These are phyloP conservation scores for Nautilus pompilius DNA, from an alignment of 1,140 invertebrate genomes.

Conservation along the genomic window DNA sequence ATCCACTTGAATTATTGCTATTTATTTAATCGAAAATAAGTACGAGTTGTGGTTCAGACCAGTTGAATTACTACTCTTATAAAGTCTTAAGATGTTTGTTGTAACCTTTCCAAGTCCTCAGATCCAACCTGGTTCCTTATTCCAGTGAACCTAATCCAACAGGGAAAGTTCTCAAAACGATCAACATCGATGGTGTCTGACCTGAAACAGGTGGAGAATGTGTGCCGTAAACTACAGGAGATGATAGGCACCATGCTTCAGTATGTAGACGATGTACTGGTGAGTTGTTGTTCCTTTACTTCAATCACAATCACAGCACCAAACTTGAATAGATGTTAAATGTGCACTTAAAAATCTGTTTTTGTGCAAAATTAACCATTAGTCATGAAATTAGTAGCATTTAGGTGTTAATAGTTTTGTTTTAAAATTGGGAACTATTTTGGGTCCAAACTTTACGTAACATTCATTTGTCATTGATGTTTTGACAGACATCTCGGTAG, in stretches of 20 bases:
- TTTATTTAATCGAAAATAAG: too few species aligned
- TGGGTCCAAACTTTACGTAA: background rate
- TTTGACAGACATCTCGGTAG: background rate
- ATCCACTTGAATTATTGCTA: background rate
- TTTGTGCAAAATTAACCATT: background rate
- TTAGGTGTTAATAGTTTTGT: background rate
- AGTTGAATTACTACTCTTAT: background rate
- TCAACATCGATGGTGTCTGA: constrained; percentile 78
- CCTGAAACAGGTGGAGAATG: constrained; percentile 80
- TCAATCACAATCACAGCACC: background rate
- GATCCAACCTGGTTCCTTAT: constrained; percentile 11
- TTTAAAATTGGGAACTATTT: background rate
- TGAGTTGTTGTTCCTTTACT: constrained; percentile 23
- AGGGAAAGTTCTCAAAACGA: constrained; percentile 52
- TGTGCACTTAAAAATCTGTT: background rate
- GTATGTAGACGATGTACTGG: constrained; percentile 78
- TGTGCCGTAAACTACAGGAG: constrained; percentile 70
- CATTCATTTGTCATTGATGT: background rate
- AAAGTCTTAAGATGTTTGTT: background rate
- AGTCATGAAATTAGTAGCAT: background rate
- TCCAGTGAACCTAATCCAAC: constrained; percentile 65
- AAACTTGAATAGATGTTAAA: background rate
- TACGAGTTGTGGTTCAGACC: too few species aligned
- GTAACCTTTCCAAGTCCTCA: background rate
- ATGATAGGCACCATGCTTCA: constrained; percentile 77